A percentile compares a stretch with the other conserved stretches of the same genome.
Conservation (phyloP, 2,888 invertebrate species). For the Agrotis exclamationis region DNA sequence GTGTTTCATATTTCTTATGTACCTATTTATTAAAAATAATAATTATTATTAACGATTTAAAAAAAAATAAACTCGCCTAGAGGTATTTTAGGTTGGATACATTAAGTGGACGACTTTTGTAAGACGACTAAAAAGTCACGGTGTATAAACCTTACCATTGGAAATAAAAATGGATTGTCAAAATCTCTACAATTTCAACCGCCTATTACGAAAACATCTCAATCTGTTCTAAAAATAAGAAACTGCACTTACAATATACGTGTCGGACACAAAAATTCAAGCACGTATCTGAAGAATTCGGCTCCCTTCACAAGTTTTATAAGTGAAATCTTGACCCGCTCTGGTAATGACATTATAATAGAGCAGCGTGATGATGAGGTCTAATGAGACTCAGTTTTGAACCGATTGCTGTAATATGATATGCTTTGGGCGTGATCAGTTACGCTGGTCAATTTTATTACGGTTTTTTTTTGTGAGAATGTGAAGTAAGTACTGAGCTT, state of each 20-base stretch:
- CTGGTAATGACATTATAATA: slow-evolving; percentile 64
- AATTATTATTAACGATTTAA: too few relatives aligned
- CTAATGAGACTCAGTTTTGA: slow-evolving; percentile 61
- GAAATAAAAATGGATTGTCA: not conserved
- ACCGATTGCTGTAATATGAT: slow-evolving; percentile 58
- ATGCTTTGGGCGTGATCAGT: slow-evolving; percentile 55
- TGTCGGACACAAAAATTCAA: slow-evolving; percentile 51
- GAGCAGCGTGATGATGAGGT: slow-evolving; percentile 45
- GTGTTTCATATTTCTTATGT: too few relatives aligned
- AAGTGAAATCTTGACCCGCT: slow-evolving; percentile 60
- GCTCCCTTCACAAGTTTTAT: slow-evolving; percentile 44
- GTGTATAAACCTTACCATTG: not conserved
- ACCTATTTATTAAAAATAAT: too few relatives aligned
- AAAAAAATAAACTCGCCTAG: too few relatives aligned
- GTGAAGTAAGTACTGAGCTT: not conserved
- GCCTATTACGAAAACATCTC: slow-evolving; percentile 35
- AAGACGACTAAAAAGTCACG: too few relatives aligned
- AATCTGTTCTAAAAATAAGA: slow-evolving; percentile 50
- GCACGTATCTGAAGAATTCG: slow-evolving; percentile 58
- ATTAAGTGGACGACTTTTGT: too few relatives aligned
- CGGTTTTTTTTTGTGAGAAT: slow-evolving; percentile 31
- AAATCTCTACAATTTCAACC: not conserved
- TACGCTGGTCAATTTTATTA: slow-evolving; percentile 60
- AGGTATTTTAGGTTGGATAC: too few relatives aligned
- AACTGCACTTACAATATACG: slow-evolving; percentile 50